Evolutionary conservation across 2,797 vertebrate species (phyloP).

Genomic region (Dryobates pubescens): DNA sequence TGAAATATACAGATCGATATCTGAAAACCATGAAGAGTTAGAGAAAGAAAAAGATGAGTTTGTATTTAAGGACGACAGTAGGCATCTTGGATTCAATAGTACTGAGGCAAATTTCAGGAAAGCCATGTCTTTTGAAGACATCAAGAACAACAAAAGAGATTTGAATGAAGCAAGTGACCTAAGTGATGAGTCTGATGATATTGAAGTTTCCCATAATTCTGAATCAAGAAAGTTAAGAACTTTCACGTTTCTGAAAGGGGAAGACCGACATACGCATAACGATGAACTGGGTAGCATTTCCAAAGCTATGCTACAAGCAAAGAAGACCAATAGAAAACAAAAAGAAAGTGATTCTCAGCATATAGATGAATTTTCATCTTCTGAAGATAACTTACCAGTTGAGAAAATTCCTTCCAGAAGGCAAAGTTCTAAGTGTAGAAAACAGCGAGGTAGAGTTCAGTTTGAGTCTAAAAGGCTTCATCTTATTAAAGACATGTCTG

Average conservation of each 20-base stretch:
- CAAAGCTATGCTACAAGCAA: background rate
- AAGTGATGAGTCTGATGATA: slow-evolving; percentile 91
- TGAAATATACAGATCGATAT: background rate
- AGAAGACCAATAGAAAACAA: background rate
- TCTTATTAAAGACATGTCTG: background rate
- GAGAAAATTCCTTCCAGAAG: slow-evolving; percentile 45
- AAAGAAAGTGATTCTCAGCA: slow-evolving; percentile 65
- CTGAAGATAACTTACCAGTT: slow-evolving; percentile 81
- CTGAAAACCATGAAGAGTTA: slow-evolving; percentile 16
- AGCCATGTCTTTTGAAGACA: background rate
- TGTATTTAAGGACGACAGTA: background rate
- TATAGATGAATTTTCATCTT: slow-evolving; percentile 85
- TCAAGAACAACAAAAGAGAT: slow-evolving; percentile 30
- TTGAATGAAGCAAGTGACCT: slow-evolving; percentile 52
- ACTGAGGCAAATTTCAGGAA: slow-evolving; percentile 17
- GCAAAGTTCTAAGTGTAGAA: slow-evolving; percentile 16
- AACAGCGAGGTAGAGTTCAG: background rate
- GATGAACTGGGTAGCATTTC: background rate
- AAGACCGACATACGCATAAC: background rate
- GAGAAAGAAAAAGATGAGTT: slow-evolving; percentile 18
- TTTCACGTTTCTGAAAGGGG: background rate
- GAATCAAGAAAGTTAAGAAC: slow-evolving; percentile 34
- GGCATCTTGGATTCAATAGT: background rate
- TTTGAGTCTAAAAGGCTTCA: slow-evolving; percentile 18
- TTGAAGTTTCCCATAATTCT: slow-evolving; percentile 71